A percentile compares a stretch with the other conserved stretches of the same genome.
Evolutionary conservation across 2,888 invertebrate species (phyloP).

Genomic region (Andricus quercusramuli): DNA sequence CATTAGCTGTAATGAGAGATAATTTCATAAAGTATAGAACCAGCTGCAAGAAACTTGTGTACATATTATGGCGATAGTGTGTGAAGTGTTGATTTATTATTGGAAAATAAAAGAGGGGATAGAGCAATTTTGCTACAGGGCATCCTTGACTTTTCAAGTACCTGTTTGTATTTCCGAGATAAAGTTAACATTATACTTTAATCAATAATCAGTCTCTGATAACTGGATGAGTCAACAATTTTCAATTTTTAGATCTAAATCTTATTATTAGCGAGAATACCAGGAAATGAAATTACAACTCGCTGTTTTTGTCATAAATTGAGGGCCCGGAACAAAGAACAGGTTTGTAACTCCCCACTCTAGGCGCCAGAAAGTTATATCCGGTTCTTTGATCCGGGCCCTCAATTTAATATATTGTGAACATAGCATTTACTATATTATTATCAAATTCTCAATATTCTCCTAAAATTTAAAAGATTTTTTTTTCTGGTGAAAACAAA

Average conservation of each 20-base stretch:
- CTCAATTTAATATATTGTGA: too few species aligned
- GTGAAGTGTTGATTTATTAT: conserved; percentile 3
- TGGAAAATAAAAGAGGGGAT: not conserved
- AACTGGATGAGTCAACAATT: not conserved
- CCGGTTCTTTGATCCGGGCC: too few species aligned
- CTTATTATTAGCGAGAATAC: too few species aligned
- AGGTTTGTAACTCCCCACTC: too few species aligned
- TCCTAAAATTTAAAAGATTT: too few species aligned
- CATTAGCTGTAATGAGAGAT: not conserved
- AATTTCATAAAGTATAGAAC: not conserved
- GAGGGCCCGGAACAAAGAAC: too few species aligned
- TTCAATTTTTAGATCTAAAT: not conserved
- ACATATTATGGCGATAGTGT: not conserved
- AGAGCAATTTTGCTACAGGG: not conserved
- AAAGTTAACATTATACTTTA: not conserved
- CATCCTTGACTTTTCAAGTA: not conserved
- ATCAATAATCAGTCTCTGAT: not conserved
- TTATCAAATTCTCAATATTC: too few species aligned
- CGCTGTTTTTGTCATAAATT: too few species aligned
- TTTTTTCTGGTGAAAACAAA: too few species aligned
- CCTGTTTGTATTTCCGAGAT: not conserved
- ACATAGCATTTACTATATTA: too few species aligned
- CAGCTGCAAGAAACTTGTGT: not conserved
- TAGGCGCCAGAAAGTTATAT: too few species aligned
- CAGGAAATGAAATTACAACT: too few species aligned